Evolutionary conservation across 92 coral and sea anemone genomes (phyloP).

Genomic region (Ricordea florida): DNA sequence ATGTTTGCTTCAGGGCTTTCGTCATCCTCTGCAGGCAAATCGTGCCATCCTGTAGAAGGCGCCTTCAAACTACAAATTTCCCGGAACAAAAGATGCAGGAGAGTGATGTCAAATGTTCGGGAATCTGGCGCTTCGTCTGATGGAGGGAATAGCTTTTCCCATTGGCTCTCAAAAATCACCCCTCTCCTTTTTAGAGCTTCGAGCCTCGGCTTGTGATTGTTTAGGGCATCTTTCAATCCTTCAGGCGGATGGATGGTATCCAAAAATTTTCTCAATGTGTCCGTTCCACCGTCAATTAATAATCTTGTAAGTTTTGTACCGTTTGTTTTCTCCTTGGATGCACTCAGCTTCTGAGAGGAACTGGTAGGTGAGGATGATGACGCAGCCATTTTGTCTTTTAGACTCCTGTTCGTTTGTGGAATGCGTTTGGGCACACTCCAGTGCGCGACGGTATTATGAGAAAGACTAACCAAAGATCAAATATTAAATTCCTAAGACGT

Average conservation of each 20-base stretch:
- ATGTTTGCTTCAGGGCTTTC: slow-evolving; percentile 31
- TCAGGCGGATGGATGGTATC: background rate
- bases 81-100: slow-evolving; percentile 44
- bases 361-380: too few relatives aligned
- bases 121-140: slow-evolving; percentile 43
- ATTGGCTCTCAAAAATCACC: slow-evolving; percentile 30
- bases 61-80: slow-evolving; percentile 8
- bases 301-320: slow-evolving; percentile 9
- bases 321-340: slow-evolving; percentile 33
- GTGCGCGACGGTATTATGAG: too few relatives aligned
- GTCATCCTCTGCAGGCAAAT: slow-evolving; percentile 45
- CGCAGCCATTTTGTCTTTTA: too few relatives aligned
- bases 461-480: too few relatives aligned
- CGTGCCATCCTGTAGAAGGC: slow-evolving; percentile 61
- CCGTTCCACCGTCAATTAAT: slow-evolving; percentile 36
- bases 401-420: background rate
- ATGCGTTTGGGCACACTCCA: too few relatives aligned
- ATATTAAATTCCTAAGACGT: background rate
- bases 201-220: background rate
- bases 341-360: too few relatives aligned
- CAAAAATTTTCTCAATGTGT: slow-evolving; percentile 11
- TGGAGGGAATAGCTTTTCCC: slow-evolving; percentile 43
- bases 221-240: slow-evolving; percentile 7
- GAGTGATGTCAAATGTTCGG: slow-evolving; percentile 51
- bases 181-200: slow-evolving; percentile 11